These are phyloP conservation scores for Falcunculus frontatus DNA, from an alignment of 2,113 vertebrate species.

Conservation along the genomic window DNA sequence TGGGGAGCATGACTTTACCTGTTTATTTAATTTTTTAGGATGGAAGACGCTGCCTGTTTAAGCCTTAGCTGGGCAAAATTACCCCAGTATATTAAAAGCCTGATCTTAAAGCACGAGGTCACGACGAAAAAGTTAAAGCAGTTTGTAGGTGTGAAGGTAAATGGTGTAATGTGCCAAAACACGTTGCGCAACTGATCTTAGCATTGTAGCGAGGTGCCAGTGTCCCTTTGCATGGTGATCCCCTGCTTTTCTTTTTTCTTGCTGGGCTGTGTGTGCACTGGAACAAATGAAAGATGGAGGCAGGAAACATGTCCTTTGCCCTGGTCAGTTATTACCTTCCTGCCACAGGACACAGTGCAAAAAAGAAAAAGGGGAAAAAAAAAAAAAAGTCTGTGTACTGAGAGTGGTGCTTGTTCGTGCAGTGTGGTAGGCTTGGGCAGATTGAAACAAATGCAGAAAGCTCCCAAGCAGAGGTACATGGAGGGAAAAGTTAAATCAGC, in stretches of 20 bases:
- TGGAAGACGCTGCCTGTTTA: background rate
- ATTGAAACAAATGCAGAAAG: background rate
- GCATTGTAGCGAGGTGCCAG: rapidly evolving
- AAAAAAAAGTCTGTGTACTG: background rate
- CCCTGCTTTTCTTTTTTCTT: background rate
- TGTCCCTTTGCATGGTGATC: background rate
- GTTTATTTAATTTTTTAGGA: background rate
- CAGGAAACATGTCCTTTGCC: slow-evolving; percentile 2
- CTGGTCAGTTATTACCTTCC: background rate
- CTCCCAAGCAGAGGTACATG: background rate
- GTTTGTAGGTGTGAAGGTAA: background rate
- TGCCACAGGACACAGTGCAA: background rate
- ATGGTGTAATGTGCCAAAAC: background rate
- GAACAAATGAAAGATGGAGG: background rate
- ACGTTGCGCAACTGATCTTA: background rate
- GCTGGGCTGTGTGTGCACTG: background rate
- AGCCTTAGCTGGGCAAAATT: background rate
- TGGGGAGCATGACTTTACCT: background rate
- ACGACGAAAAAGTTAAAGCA: background rate
- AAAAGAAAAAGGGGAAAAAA: rapidly evolving
- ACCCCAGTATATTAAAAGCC: background rate
- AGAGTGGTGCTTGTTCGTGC: background rate
- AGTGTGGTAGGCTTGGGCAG: background rate
- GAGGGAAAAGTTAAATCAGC: background rate
- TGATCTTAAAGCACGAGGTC: background rate